A percentile compares a stretch with the other conserved stretches of the same genome.
Conservation (phyloP, 1,140 invertebrate species). For the Musca vetustissima region DNA sequence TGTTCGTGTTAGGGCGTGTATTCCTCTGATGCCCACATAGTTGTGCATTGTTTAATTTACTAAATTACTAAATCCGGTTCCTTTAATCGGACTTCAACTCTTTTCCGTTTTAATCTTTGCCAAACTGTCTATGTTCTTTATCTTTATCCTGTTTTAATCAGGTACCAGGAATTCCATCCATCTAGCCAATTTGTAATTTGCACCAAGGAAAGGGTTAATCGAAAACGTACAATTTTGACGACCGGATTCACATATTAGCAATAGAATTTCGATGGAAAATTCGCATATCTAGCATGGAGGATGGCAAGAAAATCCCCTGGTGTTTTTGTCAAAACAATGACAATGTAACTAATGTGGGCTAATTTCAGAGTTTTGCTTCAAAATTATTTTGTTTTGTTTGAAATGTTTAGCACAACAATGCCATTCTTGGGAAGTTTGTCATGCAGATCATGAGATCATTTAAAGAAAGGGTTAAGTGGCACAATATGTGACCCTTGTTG, state of each 20-base stretch:
- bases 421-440: conserved; percentile 1
- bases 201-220: conserved; percentile 5
- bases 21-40: background rate
- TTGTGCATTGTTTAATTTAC: background rate
- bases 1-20: background rate
- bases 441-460: conserved; percentile 1
- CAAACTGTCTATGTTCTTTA: background rate
- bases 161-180: conserved; percentile 12
- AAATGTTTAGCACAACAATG: conserved; percentile 12
- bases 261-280: conserved; percentile 13
- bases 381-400: conserved; percentile 20
- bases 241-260: background rate
- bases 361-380: conserved; percentile 22
- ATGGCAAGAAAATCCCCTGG: background rate
- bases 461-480: conserved; percentile 9
- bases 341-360: conserved; percentile 5
- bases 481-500: too few relatives aligned
- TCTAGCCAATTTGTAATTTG: background rate
- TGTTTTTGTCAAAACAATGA: conserved; percentile 12
- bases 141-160: conserved; percentile 18
- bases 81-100: conserved; percentile 11
- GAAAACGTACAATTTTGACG: background rate
- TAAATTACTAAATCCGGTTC: conserved; percentile 16
- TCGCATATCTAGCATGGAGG: background rate
- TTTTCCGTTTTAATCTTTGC: conserved; percentile 15